A percentile compares a stretch with the other conserved stretches of the same genome.
phyloP scores from a whole-genome alignment of 2,797 vertebrate genomes.

The Margarornis squamiger region DNA sequence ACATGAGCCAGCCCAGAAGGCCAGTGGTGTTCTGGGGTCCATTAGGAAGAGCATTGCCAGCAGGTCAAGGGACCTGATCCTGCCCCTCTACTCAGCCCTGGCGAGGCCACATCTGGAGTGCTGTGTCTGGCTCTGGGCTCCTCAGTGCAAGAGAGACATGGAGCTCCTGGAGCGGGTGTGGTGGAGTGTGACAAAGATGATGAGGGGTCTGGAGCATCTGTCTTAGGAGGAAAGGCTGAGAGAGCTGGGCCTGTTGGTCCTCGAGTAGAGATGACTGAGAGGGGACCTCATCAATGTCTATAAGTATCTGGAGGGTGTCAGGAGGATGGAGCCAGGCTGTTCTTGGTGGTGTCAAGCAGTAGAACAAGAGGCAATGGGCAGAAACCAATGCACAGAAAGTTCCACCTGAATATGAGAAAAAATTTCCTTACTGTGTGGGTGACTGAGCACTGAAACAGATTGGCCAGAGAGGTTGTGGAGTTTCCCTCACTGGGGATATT shows the following conservation, averaged over 20 bases:
- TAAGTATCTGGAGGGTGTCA: neutral
- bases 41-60: neutral
- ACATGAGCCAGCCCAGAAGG: neutral
- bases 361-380: neutral
- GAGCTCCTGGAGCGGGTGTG: neutral
- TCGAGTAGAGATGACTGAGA: neutral
- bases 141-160: neutral
- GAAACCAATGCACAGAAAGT: neutral
- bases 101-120: neutral
- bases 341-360: neutral
- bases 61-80: neutral
- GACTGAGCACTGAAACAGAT: fast-evolving
- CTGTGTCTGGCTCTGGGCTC: neutral
- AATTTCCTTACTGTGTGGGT: neutral
- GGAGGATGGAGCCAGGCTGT: neutral
- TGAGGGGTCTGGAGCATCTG: neutral
- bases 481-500: neutral
- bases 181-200: fast-evolving
- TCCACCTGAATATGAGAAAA: neutral
- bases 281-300: neutral
- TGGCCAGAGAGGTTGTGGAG: neutral
- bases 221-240: neutral
- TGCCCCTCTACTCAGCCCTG: neutral
- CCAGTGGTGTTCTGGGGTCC: neutral
- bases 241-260: neutral